These are phyloP conservation scores for Parnassius orleans DNA, from an alignment of 2,888 invertebrate species.

Conservation along the genomic window DNA sequence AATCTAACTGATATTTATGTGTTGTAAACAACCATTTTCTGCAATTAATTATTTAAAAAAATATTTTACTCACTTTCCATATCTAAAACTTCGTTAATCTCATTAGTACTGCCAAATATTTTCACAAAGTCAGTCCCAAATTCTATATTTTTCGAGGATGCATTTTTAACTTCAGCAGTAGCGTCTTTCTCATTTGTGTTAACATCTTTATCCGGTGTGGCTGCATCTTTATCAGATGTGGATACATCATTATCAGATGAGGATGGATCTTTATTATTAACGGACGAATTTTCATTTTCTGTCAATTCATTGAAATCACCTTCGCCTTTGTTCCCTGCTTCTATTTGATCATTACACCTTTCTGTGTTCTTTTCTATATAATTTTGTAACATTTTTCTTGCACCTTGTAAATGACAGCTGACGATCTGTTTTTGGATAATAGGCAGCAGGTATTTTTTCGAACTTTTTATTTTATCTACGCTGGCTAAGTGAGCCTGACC, in stretches of 20 bases:
- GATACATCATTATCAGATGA: slow-evolving; percentile 15
- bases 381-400: slow-evolving; percentile 43
- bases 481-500: slow-evolving; percentile 35
- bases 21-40: too few relatives aligned
- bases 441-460: slow-evolving; percentile 55
- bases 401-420: slow-evolving; percentile 29
- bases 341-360: neutral
- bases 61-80: slow-evolving; percentile 55
- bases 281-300: slow-evolving; percentile 22
- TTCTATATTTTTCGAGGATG: neutral
- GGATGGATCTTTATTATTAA: slow-evolving; percentile 14
- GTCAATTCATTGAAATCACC: neutral
- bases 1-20: too few relatives aligned
- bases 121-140: slow-evolving; percentile 48
- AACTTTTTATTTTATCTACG: slow-evolving; percentile 34
- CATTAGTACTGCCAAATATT: slow-evolving; percentile 62
- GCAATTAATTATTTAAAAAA: neutral
- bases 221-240: slow-evolving; percentile 10
- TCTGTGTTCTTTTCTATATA: slow-evolving; percentile 34
- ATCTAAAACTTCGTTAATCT: slow-evolving; percentile 63
- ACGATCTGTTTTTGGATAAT: slow-evolving; percentile 40
- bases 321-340: neutral
- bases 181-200: too few relatives aligned
- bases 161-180: neutral
- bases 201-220: neutral